Evolutionary conservation across 2,797 vertebrate species (phyloP), one percentile per base, ranked within the genome.

Genomic region (Menidia menidia): DNA sequence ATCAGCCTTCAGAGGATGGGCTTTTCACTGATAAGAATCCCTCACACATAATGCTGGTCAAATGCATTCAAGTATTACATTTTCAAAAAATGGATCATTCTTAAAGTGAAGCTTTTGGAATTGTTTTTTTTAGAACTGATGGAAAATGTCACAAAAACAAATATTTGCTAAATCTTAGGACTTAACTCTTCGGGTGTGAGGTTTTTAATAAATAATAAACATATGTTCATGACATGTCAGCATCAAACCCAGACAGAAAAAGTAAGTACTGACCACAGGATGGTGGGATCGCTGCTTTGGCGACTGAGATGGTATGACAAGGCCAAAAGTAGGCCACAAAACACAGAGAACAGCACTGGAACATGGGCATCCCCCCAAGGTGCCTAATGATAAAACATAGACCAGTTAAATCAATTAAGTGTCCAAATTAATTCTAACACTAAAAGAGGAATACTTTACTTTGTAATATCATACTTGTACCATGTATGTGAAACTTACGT

Each of bases 251-350:
- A 53, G 31, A 19, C 30, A 48, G 14, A 25, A 12, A 56, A 2
- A 60, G 43, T 43, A 61, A 63, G 71, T 63, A 92, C 95, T 88
- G 64, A 97, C 96, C 96, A 97, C 57, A 97, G 92, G 69, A 97
- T 95, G 2, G 95, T 95, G 48, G 96, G 95, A 81, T 97, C 96
- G 0, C 96, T 97, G 93, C 96, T 97, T 88, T 97, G 96, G 55
- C 96, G 95, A 87, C 96, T 96, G 69, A 97, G 93, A 87, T 97
- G 96, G 86, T 97, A 97, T 51, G 96, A 97, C 72, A 96, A 90
- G 4, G 96, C 95, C 78, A 97, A 88, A 48, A 97, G 94, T 56
- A 97, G 92, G 45, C 96, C 96, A 64, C 96, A 96, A 87, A 97
- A 97, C 70, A 96, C 95, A 0, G 96, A 97, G 87, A 97, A 97